These are phyloP conservation scores for Thumatha senex DNA, from an alignment of 2,888 invertebrate genomes.

Conservation along the genomic window DNA sequence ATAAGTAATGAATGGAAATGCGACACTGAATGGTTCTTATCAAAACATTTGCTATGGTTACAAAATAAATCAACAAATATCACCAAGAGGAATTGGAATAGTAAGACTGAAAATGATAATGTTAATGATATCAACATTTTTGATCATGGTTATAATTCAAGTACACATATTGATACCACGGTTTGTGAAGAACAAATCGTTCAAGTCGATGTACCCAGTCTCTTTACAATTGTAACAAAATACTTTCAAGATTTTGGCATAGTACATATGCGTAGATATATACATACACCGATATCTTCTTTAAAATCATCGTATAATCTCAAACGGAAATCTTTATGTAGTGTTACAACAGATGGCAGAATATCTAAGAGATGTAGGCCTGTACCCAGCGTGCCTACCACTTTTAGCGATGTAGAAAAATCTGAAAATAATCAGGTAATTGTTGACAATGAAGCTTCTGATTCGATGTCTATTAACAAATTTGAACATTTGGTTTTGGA, in stretches of 20 bases:
- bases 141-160: background rate
- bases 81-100: background rate
- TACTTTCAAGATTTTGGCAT: conserved; percentile 20
- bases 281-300: background rate
- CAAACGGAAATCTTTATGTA: conserved; percentile 5
- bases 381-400: background rate
- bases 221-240: conserved; percentile 23
- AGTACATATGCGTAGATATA: conserved; percentile 3
- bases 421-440: background rate
- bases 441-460: background rate
- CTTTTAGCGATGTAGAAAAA: background rate
- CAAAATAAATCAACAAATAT: conserved; percentile 1
- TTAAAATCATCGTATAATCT: conserved; percentile 4
- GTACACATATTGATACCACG: background rate
- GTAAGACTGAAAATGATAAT: background rate
- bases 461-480: no score
- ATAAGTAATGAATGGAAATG: conserved; percentile 7
- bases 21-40: conserved; percentile 20
- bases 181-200: background rate
- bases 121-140: background rate
- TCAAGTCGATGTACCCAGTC: conserved; percentile 11
- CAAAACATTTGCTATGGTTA: conserved; percentile 14
- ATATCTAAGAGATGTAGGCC: conserved; percentile 1
- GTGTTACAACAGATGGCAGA: background rate
- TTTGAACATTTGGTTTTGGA: no score